Evolutionary conservation across 1,140 invertebrate species (phyloP).

Genomic region (Tetraneura akinire): DNA sequence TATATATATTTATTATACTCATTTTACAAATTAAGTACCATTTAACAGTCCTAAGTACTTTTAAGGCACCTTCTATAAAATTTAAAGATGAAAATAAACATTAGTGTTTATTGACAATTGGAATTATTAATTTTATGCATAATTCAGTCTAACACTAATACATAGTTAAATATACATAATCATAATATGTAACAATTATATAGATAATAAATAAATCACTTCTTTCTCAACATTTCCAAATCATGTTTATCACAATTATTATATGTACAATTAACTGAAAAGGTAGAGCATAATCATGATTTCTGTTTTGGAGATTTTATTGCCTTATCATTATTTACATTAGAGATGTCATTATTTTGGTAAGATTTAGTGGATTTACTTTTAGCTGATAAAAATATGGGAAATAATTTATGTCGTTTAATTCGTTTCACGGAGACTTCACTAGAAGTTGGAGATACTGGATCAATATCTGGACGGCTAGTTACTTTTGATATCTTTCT

Average conservation of each 20-base stretch:
- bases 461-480: constrained; percentile 10
- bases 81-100: constrained; percentile 1
- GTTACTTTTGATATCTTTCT: constrained; percentile 33
- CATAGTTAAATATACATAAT: constrained; percentile 10
- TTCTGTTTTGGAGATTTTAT: constrained; percentile 31
- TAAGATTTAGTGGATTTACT: constrained; percentile 30
- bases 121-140: constrained; percentile 4
- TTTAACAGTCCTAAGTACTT: constrained; percentile 40
- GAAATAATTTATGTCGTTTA: constrained; percentile 46
- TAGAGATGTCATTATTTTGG: constrained; percentile 7
- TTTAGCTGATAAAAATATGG: constrained; percentile 48
- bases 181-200: constrained; percentile 17
- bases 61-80: constrained; percentile 45
- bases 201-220: constrained; percentile 44
- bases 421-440: constrained; percentile 37
- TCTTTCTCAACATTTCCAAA: constrained; percentile 17
- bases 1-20: too few species aligned
- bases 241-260: constrained; percentile 44
- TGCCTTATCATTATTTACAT: constrained; percentile 2
- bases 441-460: constrained; percentile 20
- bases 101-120: constrained; percentile 20
- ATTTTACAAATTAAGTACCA: constrained; percentile 42
- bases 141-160: constrained; percentile 34
- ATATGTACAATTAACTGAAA: constrained; percentile 42
- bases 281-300: constrained; percentile 7